Evolutionary conservation across 2,113 vertebrate species (phyloP), one percentile per base, ranked within the genome.

Genomic region (Cervus canadensis): DNA sequence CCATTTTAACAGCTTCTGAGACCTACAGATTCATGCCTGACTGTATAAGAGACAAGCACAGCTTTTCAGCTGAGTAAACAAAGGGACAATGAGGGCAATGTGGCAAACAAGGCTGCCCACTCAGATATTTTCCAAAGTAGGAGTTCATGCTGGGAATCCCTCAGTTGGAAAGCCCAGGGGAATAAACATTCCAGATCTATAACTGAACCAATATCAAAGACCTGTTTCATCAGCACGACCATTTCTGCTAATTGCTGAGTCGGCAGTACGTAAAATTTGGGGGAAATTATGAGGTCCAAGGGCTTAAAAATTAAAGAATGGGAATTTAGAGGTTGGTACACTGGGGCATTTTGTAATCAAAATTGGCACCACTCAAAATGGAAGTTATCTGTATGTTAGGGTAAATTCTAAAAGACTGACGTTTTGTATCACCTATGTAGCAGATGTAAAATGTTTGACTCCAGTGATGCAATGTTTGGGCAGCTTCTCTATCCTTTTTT

Each of bases 1-100:
- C 83, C 83, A 94, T 93, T 96, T 89, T 94, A 98, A 97, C 43
- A 89, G 79, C 43, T 91, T 95, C 87, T 94, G 87, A 97, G 84
- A 90, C n/a, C 81, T 91, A 95, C 54, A 96, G 83, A 93, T 93
- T 96, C 54, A 57, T 67, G 93, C 78, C 91, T 87, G 78, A 43
- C 94, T 97, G 71, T 81, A 7, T 94, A 54, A 98, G 79, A 98
- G 64, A 94, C 89, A 93, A 98, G 91, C 60, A 48, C 95, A 89
- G 95, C 91, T 97, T 97, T 97, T 98, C 97, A 98, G 96, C 98
- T 98, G 98, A 98, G 91, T 93, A 98, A 98, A 98, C 96, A 97
- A 94, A 97, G 97, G 97, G 94, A 98, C 98, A 98, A 98, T 97
- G 97, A 97, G 92, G 84, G 97, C 96, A 97, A 97, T 98, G 97